Evolutionary conservation across 2,113 vertebrate species (phyloP).

Genomic region (Chaenocephalus aceratus): DNA sequence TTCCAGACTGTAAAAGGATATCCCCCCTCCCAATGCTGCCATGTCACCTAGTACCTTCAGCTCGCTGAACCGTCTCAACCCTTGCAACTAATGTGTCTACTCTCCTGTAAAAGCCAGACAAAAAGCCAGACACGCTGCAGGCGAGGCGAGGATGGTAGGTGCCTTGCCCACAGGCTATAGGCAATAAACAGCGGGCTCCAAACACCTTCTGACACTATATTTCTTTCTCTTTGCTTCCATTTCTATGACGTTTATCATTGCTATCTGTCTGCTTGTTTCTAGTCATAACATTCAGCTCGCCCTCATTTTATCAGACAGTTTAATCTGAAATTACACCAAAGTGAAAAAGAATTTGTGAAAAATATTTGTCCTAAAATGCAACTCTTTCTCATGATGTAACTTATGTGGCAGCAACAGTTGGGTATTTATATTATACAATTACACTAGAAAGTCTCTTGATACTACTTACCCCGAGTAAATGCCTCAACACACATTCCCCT

Average conservation of each 20-base stretch:
- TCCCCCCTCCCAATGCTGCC: slow-evolving; percentile 32
- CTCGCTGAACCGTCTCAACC: slow-evolving; percentile 65
- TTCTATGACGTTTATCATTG: slow-evolving; percentile 57
- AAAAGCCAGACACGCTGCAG: slow-evolving; percentile 65
- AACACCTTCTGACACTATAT: slow-evolving; percentile 36
- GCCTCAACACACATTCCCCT: not conserved
- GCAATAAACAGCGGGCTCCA: slow-evolving; percentile 19
- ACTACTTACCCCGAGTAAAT: not conserved
- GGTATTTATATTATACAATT: slow-evolving; percentile 15
- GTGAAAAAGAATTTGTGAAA: slow-evolving; percentile 29
- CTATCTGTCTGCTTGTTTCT: slow-evolving; percentile 45
- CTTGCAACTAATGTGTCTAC: slow-evolving; percentile 65
- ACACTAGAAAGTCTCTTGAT: not conserved
- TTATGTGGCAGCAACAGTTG: slow-evolving; percentile 11
- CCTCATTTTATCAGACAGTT: slow-evolving; percentile 33
- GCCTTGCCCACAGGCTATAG: slow-evolving; percentile 41
- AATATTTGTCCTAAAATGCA: slow-evolving; percentile 30
- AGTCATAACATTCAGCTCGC: slow-evolving; percentile 57
- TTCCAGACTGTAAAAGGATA: slow-evolving; percentile 82
- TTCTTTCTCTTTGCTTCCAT: not conserved
- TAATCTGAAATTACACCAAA: slow-evolving; percentile 41
- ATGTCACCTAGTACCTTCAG: slow-evolving; percentile 66
- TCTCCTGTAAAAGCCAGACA: slow-evolving; percentile 67
- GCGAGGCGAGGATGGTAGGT: slow-evolving; percentile 37
- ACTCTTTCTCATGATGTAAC: slow-evolving; percentile 36